Conservation (phyloP, 2,888 invertebrate species). For the Oscheius myriophilus region DNA sequence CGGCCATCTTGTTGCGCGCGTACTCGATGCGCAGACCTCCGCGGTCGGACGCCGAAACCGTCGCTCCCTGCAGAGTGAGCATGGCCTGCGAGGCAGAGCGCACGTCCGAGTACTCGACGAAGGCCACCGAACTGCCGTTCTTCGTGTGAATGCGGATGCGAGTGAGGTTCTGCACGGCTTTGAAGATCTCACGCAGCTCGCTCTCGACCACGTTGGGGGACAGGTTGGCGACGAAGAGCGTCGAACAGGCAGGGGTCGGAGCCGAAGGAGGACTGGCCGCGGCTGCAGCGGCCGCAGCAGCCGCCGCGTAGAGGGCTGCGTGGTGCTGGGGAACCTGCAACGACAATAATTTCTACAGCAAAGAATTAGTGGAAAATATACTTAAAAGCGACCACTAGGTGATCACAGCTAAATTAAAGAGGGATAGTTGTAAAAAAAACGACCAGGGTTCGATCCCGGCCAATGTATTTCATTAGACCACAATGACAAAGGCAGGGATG, state of each 20-base stretch:
- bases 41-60: constrained; percentile 80
- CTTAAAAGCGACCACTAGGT: too few relatives aligned
- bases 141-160: constrained; percentile 87
- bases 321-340: constrained; percentile 72
- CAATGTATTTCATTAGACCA: too few relatives aligned
- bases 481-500: too few relatives aligned
- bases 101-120: constrained; percentile 93
- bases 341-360: not conserved
- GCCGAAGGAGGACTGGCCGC: constrained; percentile 73
- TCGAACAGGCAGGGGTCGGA: constrained; percentile 73
- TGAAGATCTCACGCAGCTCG: constrained; percentile 89
- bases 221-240: constrained; percentile 96
- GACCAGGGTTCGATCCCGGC: too few relatives aligned
- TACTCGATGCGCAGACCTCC: constrained; percentile 98
- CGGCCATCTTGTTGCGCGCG: constrained; percentile 98
- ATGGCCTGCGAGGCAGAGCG: constrained; percentile 90
- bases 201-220: constrained; percentile 97
- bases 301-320: constrained; percentile 72
- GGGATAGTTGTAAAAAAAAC: too few relatives aligned
- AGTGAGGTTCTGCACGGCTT: constrained; percentile 89
- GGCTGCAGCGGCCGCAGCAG: constrained; percentile 92
- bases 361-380: too few relatives aligned
- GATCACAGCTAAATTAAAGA: too few relatives aligned
- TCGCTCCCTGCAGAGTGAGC: constrained; percentile 90
- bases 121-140: constrained; percentile 91